Percentiles rank a stretch among this genome's conserved stretches.
Evolutionary conservation across 2,888 invertebrate species (phyloP).

Genomic region (Acanthoscelides obtectus): DNA sequence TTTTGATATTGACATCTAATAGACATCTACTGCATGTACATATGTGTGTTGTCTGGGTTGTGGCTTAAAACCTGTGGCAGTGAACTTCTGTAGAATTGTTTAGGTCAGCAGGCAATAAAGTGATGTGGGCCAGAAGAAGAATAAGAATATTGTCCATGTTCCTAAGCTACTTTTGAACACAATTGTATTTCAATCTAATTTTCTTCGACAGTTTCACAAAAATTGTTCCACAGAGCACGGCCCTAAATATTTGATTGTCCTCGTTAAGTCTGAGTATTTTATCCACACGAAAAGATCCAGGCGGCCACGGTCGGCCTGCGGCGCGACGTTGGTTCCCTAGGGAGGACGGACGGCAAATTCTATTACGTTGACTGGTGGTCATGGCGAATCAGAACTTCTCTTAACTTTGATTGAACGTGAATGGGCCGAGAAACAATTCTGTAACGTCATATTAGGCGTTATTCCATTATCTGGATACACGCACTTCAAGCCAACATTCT

Average conservation of each 20-base stretch:
- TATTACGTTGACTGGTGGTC: conserved; percentile 22
- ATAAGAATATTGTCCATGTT: too few species aligned
- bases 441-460: conserved; percentile 30
- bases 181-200: too few species aligned
- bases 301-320: not conserved
- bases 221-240: not conserved
- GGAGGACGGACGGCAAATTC: not conserved
- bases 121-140: too few species aligned
- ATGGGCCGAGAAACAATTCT: conserved; percentile 36
- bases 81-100: too few species aligned
- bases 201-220: too few species aligned
- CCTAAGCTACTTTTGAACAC: too few species aligned
- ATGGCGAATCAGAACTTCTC: conserved; percentile 32
- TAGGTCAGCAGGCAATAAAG: too few species aligned
- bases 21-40: too few species aligned
- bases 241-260: not conserved
- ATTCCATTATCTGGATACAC: not conserved
- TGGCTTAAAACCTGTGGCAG: too few species aligned
- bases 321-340: not conserved
- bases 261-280: not conserved
- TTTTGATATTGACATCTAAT: too few species aligned
- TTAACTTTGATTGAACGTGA: conserved; percentile 41
- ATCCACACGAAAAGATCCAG: not conserved
- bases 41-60: too few species aligned
- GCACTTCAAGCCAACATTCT: not conserved